A percentile compares a stretch with the other conserved stretches of the same genome.
Conservation (phyloP, 2,113 vertebrate species). For the Prunella fulvescens region DNA sequence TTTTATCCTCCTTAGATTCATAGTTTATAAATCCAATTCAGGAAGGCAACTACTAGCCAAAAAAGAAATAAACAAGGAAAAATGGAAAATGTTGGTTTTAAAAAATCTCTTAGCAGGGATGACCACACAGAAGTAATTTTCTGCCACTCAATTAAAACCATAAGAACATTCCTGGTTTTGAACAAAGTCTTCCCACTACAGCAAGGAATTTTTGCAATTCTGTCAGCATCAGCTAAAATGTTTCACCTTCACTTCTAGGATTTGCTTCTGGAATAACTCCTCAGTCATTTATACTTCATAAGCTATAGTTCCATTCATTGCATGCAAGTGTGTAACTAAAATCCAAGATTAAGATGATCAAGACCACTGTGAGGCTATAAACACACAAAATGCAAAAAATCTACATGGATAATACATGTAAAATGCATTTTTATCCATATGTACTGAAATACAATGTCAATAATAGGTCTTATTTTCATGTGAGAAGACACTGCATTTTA, state of each 20-base stretch:
- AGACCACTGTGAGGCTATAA: background rate
- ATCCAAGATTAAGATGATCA: background rate
- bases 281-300: background rate
- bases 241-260: background rate
- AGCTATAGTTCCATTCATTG: background rate
- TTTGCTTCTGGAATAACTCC: background rate
- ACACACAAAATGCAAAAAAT: background rate
- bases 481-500: background rate
- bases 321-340: background rate
- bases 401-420: background rate
- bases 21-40: conserved; percentile 19
- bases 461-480: background rate
- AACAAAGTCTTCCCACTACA: background rate
- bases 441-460: background rate
- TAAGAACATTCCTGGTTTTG: background rate
- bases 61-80: conserved; percentile 34
- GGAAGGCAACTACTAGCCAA: conserved; percentile 11
- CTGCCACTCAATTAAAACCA: conserved; percentile 40
- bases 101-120: conserved; percentile 23
- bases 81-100: conserved; percentile 28
- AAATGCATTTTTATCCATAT: background rate
- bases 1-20: background rate
- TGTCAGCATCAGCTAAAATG: background rate
- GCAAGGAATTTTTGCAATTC: background rate
- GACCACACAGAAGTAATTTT: conserved; percentile 26